Conservation (phyloP, 2,888 invertebrate species). For the Amphiduros pacificus region DNA sequence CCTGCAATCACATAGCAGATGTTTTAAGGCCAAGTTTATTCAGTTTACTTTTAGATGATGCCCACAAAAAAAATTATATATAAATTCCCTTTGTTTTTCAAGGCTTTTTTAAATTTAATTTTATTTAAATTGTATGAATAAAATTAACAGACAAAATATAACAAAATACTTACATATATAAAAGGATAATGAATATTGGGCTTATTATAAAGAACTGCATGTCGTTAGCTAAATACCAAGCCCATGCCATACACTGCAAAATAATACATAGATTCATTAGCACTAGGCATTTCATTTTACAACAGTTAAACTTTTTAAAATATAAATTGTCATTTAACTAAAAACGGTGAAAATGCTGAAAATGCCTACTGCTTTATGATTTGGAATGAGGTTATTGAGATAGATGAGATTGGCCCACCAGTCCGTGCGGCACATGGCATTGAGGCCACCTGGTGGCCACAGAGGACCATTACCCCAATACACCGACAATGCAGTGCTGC, state of each 20-base stretch:
- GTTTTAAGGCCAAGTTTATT: background rate
- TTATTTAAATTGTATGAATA: too few relatives aligned
- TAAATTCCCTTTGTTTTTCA: background rate
- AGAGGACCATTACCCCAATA: conserved; percentile 33
- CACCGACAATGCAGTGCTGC: conserved; percentile 31
- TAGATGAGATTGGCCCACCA: conserved; percentile 33
- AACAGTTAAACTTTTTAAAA: background rate
- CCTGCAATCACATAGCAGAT: conserved; percentile 5
- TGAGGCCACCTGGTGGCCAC: conserved; percentile 13
- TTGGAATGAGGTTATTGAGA: conserved; percentile 26
- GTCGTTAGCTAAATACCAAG: conserved; percentile 48
- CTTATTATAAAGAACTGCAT: conserved; percentile 51
- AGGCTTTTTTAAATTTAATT: background rate
- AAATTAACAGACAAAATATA: too few relatives aligned
- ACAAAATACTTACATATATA: conserved; percentile 38
- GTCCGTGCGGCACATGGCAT: conserved; percentile 12
- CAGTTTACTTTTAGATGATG: too few relatives aligned
- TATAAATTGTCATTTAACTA: background rate
- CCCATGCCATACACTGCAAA: conserved; percentile 47
- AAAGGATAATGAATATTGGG: conserved; percentile 38
- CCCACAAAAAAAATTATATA: background rate
- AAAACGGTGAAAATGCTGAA: background rate
- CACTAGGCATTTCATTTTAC: too few relatives aligned
- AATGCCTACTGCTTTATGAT: background rate
- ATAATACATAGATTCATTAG: too few relatives aligned